A percentile compares a stretch with the other conserved stretches of the same genome.
These are phyloP conservation scores for Sciurus niger DNA, from an alignment of 2,113 vertebrate species.

Conservation along the genomic window DNA sequence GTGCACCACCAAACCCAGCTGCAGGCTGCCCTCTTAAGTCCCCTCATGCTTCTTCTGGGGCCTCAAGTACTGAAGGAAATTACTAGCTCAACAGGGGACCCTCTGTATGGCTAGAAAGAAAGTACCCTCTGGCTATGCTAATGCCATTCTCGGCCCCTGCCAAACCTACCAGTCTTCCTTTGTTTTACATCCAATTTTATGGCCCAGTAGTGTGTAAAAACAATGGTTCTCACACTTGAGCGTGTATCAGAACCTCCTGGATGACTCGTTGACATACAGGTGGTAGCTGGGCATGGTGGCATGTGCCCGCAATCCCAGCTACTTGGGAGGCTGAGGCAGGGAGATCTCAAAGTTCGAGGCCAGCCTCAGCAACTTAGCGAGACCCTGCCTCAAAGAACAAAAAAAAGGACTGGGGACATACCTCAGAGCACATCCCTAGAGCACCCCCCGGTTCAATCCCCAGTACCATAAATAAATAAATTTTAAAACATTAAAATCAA, in stretches of 20 bases:
- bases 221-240: not conserved
- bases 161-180: not conserved
- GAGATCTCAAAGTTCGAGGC: not conserved
- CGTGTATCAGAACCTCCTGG: not conserved
- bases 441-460: no score
- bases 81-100: not conserved
- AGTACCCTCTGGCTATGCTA: not conserved
- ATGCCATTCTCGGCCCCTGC: not conserved
- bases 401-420: no score
- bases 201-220: not conserved
- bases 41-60: not conserved
- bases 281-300: no score
- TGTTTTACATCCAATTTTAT: not conserved
- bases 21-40: not conserved
- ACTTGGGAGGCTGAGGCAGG: not conserved
- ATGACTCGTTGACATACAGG: not conserved
- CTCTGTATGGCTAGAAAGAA: not conserved
- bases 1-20: no score
- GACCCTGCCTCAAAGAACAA: not conserved
- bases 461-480: no score
- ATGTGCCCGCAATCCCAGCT: not conserved
- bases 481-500: no score
- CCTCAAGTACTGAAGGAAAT: not conserved
- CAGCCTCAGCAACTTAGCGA: not conserved
- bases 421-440: no score